Percentiles rank a stretch among this genome's conserved stretches.
phyloP scores from a whole-genome alignment of 2,113 vertebrate species.

The Neomonachus schauinslandi region DNA sequence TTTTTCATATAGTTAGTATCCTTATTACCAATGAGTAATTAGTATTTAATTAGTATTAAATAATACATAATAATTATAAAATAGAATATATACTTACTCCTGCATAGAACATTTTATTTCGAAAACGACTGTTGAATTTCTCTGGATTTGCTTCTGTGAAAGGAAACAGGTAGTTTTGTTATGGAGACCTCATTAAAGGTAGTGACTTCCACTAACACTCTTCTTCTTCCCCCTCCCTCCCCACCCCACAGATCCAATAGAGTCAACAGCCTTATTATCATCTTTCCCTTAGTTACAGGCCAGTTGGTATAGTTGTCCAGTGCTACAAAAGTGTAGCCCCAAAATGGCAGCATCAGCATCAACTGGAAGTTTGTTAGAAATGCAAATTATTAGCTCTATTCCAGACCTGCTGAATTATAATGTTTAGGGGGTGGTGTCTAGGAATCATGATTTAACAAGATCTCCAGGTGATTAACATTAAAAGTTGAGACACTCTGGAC shows the following conservation, averaged over 20 bases:
- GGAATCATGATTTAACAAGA: neutral
- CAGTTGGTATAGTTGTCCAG: neutral
- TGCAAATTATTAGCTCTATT: neutral
- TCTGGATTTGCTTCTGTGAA: constrained; percentile 96
- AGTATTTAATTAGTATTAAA: neutral
- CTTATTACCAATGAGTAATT: neutral
- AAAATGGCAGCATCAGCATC: neutral
- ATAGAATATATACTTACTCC: constrained; percentile 90
- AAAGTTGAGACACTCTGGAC: neutral
- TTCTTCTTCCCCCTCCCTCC: neutral
- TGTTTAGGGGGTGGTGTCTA: neutral
- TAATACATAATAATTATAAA: neutral
- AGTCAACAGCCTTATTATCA: neutral
- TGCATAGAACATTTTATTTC: constrained; percentile 99
- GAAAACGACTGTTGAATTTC: constrained; percentile 97
- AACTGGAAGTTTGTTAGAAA: neutral
- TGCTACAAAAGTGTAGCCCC: neutral
- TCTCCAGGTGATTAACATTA: neutral
- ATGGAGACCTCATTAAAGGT: neutral
- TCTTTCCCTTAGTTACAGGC: neutral
- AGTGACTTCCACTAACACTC: neutral
- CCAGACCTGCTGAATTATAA: neutral
- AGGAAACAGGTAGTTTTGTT: constrained; percentile 65
- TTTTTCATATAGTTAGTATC: neutral
- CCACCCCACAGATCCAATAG: neutral